Base-by-base conservation (phyloP, 53 echinoderm and acorn worm genomes). In the Echinarachnius parma region DNA sequence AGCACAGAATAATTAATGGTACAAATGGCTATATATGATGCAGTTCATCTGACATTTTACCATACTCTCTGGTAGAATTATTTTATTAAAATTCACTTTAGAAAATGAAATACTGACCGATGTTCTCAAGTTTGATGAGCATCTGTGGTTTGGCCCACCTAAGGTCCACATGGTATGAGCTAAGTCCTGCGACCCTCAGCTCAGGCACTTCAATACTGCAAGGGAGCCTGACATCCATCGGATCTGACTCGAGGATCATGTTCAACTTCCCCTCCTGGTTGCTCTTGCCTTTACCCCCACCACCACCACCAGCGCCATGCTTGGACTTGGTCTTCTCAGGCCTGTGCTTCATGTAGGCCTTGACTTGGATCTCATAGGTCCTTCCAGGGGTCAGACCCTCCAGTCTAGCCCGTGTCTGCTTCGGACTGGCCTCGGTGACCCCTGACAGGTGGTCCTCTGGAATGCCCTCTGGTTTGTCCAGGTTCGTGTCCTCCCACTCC, bases 61-160 rank as follows among this genome's bases (percentile, higher is more conserved):
- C n/a, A n/a, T n/a, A n/a, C n/a, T n/a, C n/a, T n/a, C n/a, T n/a
- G n/a, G n/a, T n/a, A n/a, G n/a, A n/a, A n/a, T n/a, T n/a, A n/a
- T n/a, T n/a, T n/a, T n/a, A n/a, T n/a, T n/a, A n/a, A n/a, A n/a
- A n/a, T n/a, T n/a, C n/a, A n/a, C n/a, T n/a, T n/a, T n/a, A n/a
- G n/a, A n/a, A n/a, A n/a, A n/a, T n/a, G n/a, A n/a, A n/a, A n/a
- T 13, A 5, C 61, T 70, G 30, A 84, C 78, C 84, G 39, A 26
- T 22, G 21, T 74, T 75, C 14, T 58, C 65, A 21, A 54, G 31
- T 8, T 56, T 20, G 34, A 83, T 31, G 31, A 83, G 50, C 30
- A 91, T 64, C 5, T 57, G 34, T 28, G 89, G 93, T 61, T 83
- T 93, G 49, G 70, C 76, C 93, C 93, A 93, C 49, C 83, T 82